phyloP scores from a whole-genome alignment of 2,797 vertebrate species.

The Petrocephalus sullivani region DNA sequence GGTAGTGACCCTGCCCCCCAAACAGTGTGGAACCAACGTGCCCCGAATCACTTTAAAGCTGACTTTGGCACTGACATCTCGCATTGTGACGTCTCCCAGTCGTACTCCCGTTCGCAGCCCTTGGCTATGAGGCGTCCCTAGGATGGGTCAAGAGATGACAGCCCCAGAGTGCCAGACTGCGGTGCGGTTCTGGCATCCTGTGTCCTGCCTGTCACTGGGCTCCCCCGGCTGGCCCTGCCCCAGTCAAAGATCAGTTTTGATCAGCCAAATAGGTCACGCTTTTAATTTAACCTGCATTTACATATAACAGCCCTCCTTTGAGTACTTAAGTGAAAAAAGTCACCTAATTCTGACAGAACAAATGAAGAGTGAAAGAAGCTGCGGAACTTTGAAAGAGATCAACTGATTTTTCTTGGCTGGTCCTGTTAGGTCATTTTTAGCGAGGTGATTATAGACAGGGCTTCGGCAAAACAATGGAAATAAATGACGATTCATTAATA shows the following conservation, averaged over 20 bases:
- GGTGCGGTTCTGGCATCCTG: background rate
- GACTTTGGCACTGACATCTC: slow-evolving; percentile 16
- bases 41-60: background rate
- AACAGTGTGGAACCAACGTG: background rate
- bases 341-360: background rate
- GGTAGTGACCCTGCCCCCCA: background rate
- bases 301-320: background rate
- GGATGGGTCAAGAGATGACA: background rate
- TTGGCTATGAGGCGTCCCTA: slow-evolving; percentile 9
- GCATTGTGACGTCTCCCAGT: slow-evolving; percentile 12
- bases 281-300: background rate
- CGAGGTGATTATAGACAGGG: background rate
- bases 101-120: background rate
- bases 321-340: background rate
- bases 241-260: background rate
- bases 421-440: too few species aligned
- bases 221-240: background rate
- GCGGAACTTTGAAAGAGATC: background rate
- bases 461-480: background rate
- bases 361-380: background rate
- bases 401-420: background rate
- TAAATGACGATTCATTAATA: background rate
- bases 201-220: too few species aligned
- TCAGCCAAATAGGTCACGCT: background rate
- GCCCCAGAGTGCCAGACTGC: background rate